These are phyloP conservation scores for Crypturellus undulatus DNA, from an alignment of 2,113 vertebrate genomes.

Conservation along the genomic window DNA sequence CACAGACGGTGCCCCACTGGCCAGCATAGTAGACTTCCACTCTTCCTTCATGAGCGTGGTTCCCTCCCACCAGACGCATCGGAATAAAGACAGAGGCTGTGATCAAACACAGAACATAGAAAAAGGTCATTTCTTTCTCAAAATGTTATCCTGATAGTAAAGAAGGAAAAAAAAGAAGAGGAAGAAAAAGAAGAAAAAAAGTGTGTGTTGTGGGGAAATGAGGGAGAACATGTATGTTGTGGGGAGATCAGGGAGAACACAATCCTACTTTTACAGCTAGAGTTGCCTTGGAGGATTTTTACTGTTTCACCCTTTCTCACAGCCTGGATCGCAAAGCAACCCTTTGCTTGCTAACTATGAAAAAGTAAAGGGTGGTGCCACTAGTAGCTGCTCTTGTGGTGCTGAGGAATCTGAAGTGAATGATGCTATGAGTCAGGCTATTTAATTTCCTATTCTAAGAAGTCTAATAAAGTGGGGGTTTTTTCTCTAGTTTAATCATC, in stretches of 20 bases:
- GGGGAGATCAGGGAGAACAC: background rate
- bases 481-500: background rate
- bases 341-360: background rate
- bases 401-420: background rate
- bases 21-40: conserved; percentile 92
- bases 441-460: conserved; percentile 12
- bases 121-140: background rate
- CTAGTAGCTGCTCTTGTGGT: background rate
- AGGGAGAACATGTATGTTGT: background rate
- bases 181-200: too few relatives aligned
- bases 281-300: background rate
- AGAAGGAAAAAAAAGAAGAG: background rate
- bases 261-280: background rate
- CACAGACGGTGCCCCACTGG: conserved; percentile 96
- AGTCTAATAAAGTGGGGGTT: background rate
- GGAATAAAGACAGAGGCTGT: conserved; percentile 76
- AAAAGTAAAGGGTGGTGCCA: background rate
- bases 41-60: conserved; percentile 82
- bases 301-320: background rate
- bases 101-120: background rate
- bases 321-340: background rate
- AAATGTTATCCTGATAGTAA: background rate
- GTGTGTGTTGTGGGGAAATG: too few relatives aligned
- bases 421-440: background rate
- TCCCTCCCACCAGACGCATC: conserved; percentile 86